These are phyloP conservation scores for Aethes cnicana DNA, from an alignment of 2,888 invertebrate genomes.

Conservation along the genomic window DNA sequence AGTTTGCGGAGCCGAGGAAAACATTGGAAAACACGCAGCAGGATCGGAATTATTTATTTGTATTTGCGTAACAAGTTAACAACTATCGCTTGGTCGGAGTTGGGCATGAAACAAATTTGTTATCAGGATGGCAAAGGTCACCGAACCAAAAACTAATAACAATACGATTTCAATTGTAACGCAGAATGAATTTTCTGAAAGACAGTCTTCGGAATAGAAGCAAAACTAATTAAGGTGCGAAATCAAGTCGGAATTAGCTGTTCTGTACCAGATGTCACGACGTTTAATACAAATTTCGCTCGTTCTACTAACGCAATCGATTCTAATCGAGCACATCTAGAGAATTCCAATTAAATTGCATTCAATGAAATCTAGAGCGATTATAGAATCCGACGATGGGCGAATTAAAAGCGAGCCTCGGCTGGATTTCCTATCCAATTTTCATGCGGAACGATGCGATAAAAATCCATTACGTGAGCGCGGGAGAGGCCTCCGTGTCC, in stretches of 20 bases:
- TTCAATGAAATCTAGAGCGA: slow-evolving; percentile 75
- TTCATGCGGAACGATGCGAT: slow-evolving; percentile 69
- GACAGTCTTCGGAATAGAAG: background rate
- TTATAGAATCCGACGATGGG: slow-evolving; percentile 73
- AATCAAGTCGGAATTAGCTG: slow-evolving; percentile 27
- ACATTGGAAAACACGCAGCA: slow-evolving; percentile 65
- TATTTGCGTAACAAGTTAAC: slow-evolving; percentile 58
- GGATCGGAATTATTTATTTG: slow-evolving; percentile 59
- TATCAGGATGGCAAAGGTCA: slow-evolving; percentile 31
- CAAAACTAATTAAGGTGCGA: slow-evolving; percentile 26
- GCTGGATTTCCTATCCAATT: slow-evolving; percentile 73
- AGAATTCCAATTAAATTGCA: slow-evolving; percentile 76
- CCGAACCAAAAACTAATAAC: slow-evolving; percentile 14
- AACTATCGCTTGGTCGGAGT: slow-evolving; percentile 38
- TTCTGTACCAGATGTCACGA: slow-evolving; percentile 26
- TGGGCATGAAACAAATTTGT: slow-evolving; percentile 33
- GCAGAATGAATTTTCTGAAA: background rate
- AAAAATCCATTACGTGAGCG: slow-evolving; percentile 73
- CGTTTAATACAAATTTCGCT: slow-evolving; percentile 31
- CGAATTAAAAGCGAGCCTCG: slow-evolving; percentile 73
- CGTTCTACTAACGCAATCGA: slow-evolving; percentile 57
- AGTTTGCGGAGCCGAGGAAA: slow-evolving; percentile 65
- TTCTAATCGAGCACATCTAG: slow-evolving; percentile 53
- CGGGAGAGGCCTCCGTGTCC: slow-evolving; percentile 57
- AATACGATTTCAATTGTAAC: background rate